Evolutionary conservation across 1,140 invertebrate genomes (phyloP).

Genomic region (Dinoponera quadriceps): DNA sequence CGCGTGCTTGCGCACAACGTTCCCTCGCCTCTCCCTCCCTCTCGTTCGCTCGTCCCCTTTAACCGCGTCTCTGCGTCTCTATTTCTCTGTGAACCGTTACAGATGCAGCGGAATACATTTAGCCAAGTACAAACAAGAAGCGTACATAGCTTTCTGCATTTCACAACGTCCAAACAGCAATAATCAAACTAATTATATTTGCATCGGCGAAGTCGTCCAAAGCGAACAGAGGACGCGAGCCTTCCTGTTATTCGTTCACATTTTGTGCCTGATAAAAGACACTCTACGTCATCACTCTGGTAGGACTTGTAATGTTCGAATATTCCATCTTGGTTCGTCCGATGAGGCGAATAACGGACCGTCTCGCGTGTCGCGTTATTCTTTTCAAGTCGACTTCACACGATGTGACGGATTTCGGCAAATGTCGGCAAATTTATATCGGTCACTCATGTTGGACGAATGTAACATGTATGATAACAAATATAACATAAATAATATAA

Average conservation of each 20-base stretch:
- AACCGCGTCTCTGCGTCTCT: constrained; percentile 46
- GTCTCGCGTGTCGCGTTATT: too few relatives aligned
- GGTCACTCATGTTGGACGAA: too few relatives aligned
- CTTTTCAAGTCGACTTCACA: too few relatives aligned
- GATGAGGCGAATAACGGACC: too few relatives aligned
- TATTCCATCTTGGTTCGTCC: too few relatives aligned
- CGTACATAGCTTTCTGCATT: constrained; percentile 65
- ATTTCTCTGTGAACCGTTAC: constrained; percentile 69
- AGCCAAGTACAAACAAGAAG: constrained; percentile 64
- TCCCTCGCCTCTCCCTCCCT: neutral
- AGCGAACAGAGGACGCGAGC: constrained; percentile 21
- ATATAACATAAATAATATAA: too few relatives aligned
- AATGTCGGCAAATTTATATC: too few relatives aligned
- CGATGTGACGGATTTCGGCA: too few relatives aligned
- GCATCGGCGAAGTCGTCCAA: constrained; percentile 36
- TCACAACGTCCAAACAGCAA: constrained; percentile 59
- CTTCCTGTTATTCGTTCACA: constrained; percentile 30
- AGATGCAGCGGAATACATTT: constrained; percentile 67
- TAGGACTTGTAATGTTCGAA: too few relatives aligned
- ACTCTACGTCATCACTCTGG: neutral
- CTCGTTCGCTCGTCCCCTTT: constrained; percentile 41
- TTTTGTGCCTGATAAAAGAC: neutral
- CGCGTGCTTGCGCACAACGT: constrained; percentile 66
- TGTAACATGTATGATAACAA: too few relatives aligned
- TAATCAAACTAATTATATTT: constrained; percentile 62